Evolutionary conservation across 53 echinoderm and acorn worm species (phyloP), one percentile per base, ranked within the genome.

Genomic region (Actinopyga echinites): DNA sequence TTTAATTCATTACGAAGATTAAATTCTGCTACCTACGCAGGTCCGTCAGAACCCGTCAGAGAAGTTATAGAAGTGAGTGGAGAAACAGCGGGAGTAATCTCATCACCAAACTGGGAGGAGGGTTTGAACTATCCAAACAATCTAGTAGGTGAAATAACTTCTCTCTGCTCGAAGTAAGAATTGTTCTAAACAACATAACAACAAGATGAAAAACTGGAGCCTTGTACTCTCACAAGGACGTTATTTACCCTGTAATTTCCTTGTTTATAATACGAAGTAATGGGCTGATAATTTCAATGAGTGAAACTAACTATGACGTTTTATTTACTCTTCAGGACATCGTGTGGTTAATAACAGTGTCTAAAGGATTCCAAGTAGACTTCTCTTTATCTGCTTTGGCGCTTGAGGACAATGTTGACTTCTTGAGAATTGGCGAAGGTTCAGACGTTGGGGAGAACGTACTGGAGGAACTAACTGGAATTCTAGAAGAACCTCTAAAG

Each of bases 311-410:
- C 7, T 29, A 25, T 30, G 0, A 10, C 35, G 0, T 65, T 33
- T 69, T 9, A n/a, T 33, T 20, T 69, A 22, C 5, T 37, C 43
- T 20, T 38, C 40, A 90, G 90, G 83, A 90, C 65, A 77, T 86
- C 24, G 60, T 83, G 1, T 90, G 90, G 90, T 44, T 62, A 40
- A 83, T 90, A 57, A 83, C 86, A 8, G 86, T 90, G 20, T 24
- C 68, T 38, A 90, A 86, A 45, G 83, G 83, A 0, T 83, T 57
- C 65, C 86, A 73, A 15, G 90, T 90, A 21, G 59, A 37, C 38
- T 43, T 90, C 30, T 49, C 40, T 8, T 30, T 86, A 21, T 9
- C 53, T 10, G n/a, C 65, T 1, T 6, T 86, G 17, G 55, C 24
- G 31, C 55, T 78, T 6, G 90, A 90, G 25, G 56, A 83, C 1